phyloP scores from a whole-genome alignment of 1,140 invertebrate genomes.

The Atopsyche davidsoni region DNA sequence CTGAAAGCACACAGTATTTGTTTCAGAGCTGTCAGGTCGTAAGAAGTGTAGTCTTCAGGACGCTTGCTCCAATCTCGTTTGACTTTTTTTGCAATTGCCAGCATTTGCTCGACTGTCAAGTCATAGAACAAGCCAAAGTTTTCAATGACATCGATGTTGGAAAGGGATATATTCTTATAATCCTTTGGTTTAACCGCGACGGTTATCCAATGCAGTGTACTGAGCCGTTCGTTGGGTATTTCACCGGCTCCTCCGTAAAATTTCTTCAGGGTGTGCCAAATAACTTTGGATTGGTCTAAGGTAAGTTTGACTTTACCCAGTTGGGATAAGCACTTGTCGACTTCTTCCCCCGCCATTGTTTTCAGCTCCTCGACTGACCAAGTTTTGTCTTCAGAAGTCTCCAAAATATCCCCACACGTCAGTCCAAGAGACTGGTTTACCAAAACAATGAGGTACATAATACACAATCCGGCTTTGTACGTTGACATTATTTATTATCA shows the following conservation, averaged over 20 bases:
- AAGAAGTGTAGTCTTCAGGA: conserved; percentile 46
- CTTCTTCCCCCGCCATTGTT: conserved; percentile 34
- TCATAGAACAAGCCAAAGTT: conserved; percentile 46
- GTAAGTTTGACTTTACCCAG: conserved; percentile 34
- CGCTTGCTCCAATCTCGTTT: conserved; percentile 45
- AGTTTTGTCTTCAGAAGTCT: conserved; percentile 30
- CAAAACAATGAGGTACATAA: too few species aligned
- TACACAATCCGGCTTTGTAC: too few species aligned
- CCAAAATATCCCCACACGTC: conserved; percentile 34
- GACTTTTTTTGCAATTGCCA: conserved; percentile 40
- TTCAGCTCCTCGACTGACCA: conserved; percentile 32
- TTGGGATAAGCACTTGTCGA: conserved; percentile 35
- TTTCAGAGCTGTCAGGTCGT: conserved; percentile 43
- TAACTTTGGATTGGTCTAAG: conserved; percentile 32
- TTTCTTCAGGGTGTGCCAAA: conserved; percentile 38
- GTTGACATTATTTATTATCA: too few species aligned
- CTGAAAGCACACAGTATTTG: conserved; percentile 49
- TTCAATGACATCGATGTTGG: conserved; percentile 43
- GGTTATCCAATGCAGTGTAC: conserved; percentile 43
- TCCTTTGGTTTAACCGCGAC: conserved; percentile 39
- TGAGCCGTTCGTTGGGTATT: conserved; percentile 42
- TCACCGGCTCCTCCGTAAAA: conserved; percentile 33
- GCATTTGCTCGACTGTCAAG: conserved; percentile 37
- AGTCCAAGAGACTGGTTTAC: conserved; percentile 12
- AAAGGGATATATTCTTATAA: conserved; percentile 44